A percentile compares a stretch with the other conserved stretches of the same genome.
phyloP scores from a whole-genome alignment of 2,797 vertebrate species.

The Hippocampus kuda region DNA sequence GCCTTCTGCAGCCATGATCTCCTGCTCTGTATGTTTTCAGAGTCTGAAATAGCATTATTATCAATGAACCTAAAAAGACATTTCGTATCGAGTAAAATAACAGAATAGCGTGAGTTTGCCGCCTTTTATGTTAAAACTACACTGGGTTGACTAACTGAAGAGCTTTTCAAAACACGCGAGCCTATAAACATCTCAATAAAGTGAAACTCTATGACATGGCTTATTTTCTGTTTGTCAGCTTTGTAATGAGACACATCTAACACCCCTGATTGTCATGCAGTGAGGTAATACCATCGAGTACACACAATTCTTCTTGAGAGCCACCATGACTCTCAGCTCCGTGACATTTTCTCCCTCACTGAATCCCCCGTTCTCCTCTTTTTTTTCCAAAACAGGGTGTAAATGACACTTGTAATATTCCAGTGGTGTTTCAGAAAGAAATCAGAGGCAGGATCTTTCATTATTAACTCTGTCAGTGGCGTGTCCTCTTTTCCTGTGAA shows the following conservation, averaged over 20 bases:
- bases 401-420: slow-evolving; percentile 80
- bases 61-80: not conserved
- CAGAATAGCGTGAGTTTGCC: not conserved
- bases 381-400: slow-evolving; percentile 65
- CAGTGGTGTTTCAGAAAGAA: slow-evolving; percentile 67
- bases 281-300: slow-evolving; percentile 44
- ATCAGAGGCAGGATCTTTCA: slow-evolving; percentile 77
- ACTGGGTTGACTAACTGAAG: not conserved
- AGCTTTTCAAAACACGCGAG: not conserved
- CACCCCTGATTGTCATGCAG: slow-evolving; percentile 29
- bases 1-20: too few relatives aligned
- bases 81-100: not conserved
- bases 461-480: slow-evolving; percentile 78
- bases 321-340: slow-evolving; percentile 12
- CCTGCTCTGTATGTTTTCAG: too few relatives aligned
- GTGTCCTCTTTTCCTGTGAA: slow-evolving; percentile 72
- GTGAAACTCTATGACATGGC: not conserved
- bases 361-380: slow-evolving; percentile 33
- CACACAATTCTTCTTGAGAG: slow-evolving; percentile 42
- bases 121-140: not conserved
- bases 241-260: slow-evolving; percentile 32
- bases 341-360: slow-evolving; percentile 18
- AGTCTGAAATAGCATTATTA: too few relatives aligned
- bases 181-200: not conserved
- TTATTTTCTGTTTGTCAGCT: slow-evolving; percentile 17